These are phyloP conservation scores for Chymomyza procnemis DNA, from an alignment of 2,888 invertebrate genomes.

Conservation along the genomic window DNA sequence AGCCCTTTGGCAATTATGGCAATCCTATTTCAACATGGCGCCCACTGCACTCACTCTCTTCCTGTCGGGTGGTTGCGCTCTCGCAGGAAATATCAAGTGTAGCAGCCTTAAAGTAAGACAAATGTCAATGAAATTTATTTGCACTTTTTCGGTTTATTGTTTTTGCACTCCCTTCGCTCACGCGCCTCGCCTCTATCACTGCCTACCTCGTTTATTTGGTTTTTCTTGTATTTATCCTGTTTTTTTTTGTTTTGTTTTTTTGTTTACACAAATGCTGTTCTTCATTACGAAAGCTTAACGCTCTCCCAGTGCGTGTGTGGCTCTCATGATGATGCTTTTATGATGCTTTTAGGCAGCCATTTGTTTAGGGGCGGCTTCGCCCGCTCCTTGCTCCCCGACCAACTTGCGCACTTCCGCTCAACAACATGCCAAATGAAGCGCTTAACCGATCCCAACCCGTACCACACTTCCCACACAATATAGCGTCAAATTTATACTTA, in stretches of 20 bases:
- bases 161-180: neutral
- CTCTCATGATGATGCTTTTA: neutral
- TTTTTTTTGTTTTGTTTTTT: neutral
- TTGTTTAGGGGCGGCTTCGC: neutral
- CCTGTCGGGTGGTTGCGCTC: too few species aligned
- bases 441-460: neutral
- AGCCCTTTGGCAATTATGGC: constrained; percentile 31
- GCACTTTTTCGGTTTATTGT: constrained; percentile 20
- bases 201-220: neutral
- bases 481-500: neutral
- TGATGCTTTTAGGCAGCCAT: constrained; percentile 3
- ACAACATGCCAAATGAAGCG: neutral
- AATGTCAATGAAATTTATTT: constrained; percentile 18
- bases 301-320: neutral
- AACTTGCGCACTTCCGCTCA: neutral
- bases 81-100: neutral
- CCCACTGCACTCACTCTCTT: neutral
- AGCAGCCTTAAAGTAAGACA: neutral
- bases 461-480: neutral
- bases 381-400: neutral
- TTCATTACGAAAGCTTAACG: constrained; percentile 1
- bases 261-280: neutral
- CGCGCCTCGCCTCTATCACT: too few species aligned
- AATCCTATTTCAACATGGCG: constrained; percentile 33
- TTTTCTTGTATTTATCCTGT: too few species aligned